phyloP scores from a whole-genome alignment of 2,888 invertebrate species.

The Aphidius colemani region DNA sequence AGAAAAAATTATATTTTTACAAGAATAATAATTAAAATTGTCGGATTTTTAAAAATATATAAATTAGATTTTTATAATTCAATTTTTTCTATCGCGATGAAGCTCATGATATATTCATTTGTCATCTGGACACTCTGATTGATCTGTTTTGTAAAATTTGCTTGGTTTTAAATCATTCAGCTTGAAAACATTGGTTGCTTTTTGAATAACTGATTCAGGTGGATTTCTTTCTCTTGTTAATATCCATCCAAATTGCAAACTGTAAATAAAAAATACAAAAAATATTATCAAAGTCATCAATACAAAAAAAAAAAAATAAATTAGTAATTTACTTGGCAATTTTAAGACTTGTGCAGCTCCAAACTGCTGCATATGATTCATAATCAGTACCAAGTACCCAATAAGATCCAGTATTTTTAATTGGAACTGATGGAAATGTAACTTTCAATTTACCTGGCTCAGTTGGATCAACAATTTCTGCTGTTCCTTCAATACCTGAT shows the following conservation, averaged over 20 bases:
- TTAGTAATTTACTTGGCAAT: conserved; percentile 58
- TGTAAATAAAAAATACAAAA: conserved; percentile 36
- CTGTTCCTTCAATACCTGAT: conserved; percentile 66
- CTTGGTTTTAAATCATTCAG: conserved; percentile 64
- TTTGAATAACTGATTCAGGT: conserved; percentile 64
- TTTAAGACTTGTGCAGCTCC: conserved; percentile 65
- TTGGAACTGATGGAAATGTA: conserved; percentile 67
- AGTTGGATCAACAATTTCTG: conserved; percentile 61
- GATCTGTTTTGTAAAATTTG: conserved; percentile 67
- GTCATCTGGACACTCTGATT: conserved; percentile 62
- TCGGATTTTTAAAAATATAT: too few relatives aligned
- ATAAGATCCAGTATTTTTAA: conserved; percentile 62
- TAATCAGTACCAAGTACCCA: conserved; percentile 73
- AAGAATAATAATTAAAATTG: too few relatives aligned
- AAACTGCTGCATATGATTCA: conserved; percentile 66
- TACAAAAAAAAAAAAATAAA: neutral
- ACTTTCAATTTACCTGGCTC: conserved; percentile 68
- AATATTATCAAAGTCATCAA: neutral
- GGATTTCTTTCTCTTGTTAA: conserved; percentile 68
- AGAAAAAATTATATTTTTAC: too few relatives aligned
- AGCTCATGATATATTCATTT: neutral
- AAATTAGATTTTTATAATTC: too few relatives aligned
- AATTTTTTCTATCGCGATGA: too few relatives aligned
- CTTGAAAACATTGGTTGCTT: conserved; percentile 65
- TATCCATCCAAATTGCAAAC: conserved; percentile 65